Evolutionary conservation across 1,140 invertebrate genomes (phyloP).

Genomic region (Neocloeon triangulifer): DNA sequence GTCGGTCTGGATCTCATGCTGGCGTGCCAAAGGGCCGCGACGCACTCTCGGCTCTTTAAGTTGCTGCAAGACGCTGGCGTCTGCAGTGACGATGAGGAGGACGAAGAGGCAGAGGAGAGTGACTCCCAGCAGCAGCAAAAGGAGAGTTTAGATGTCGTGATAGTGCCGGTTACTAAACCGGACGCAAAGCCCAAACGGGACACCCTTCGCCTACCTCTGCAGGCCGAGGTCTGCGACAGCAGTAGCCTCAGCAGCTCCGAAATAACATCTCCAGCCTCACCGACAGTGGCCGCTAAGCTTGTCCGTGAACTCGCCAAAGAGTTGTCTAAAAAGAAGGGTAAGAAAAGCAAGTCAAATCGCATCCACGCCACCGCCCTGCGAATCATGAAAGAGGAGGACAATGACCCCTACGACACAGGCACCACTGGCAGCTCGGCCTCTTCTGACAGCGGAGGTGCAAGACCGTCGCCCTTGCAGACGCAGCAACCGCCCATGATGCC

Average conservation of each 20-base stretch:
- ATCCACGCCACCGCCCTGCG: constrained; percentile 27
- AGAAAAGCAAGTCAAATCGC: constrained; percentile 26
- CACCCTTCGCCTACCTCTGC: constrained; percentile 17
- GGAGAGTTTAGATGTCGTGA: constrained; percentile 12
- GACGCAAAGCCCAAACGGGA: constrained; percentile 13
- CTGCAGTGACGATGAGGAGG: constrained; percentile 14
- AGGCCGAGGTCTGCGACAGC: constrained; percentile 6
- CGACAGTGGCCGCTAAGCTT: constrained; percentile 26
- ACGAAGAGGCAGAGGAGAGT: constrained; percentile 13
- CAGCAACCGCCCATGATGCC: neutral
- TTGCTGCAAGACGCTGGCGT: constrained; percentile 32
- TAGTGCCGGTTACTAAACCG: constrained; percentile 1
- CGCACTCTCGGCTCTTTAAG: constrained; percentile 44
- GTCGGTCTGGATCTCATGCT: constrained; percentile 26
- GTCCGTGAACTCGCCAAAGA: constrained; percentile 24
- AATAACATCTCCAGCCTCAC: constrained; percentile 24
- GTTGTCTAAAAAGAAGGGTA: constrained; percentile 21
- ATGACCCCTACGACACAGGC: constrained; percentile 17
- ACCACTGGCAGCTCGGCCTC: constrained; percentile 10
- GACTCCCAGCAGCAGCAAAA: constrained; percentile 12
- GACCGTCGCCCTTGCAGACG: constrained; percentile 11
- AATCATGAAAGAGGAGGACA: constrained; percentile 24
- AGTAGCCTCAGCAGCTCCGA: constrained; percentile 18
- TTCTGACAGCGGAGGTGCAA: constrained; percentile 4
- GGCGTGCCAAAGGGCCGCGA: constrained; percentile 40